Evolutionary conservation across 1,140 invertebrate species (phyloP), one percentile per base, ranked within the genome.

Genomic region (Thaumetopoea pityocampa): DNA sequence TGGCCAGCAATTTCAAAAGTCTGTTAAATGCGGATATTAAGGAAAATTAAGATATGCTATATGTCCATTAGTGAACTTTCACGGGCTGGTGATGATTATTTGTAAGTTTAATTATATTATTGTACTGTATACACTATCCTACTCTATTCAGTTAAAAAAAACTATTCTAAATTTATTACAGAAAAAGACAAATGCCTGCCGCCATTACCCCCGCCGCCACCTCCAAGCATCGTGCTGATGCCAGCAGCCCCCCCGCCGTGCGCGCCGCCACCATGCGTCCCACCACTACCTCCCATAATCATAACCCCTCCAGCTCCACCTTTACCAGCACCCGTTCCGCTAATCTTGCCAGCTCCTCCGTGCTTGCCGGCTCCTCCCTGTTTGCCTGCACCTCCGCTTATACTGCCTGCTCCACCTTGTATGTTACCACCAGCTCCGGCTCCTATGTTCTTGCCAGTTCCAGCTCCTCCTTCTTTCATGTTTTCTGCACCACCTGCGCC

Each of bases 221-320:
- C 66, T 1, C 48, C 67, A 1, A 70, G 71, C 0, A 65, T 74
- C 6, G 45, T 76, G 11, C 27, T 81, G 29, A 64, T 73, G 61
- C 65, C 65, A 19, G 58, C 73, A 0, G 45, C 54, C 0, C 50
- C 50, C 1, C 35, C 48, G 4, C 44, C 44, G 2, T 44, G 37
- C 9, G 40, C 17, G 10, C 20, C 43, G 4, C 37, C 54, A 9
- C 23, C 41, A 2, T 44, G 43, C 7, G 51, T 59, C 1, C 52
- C 60, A 2, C 28, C 54, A 5, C 54, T 62, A 1, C 56, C 61
- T 5, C 51, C 49, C 3, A 33, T 57, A n/a, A n/a, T n/a, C n/a
- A n/a, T n/a, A n/a, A n/a, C n/a, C 1, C 36, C 46, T 6, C 11
- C 47, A 4, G 33, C 56, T 4, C 46, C 48, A 6, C 18, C 35